phyloP scores from a whole-genome alignment of 2,113 vertebrate species.

The Gobiocypris rarus region DNA sequence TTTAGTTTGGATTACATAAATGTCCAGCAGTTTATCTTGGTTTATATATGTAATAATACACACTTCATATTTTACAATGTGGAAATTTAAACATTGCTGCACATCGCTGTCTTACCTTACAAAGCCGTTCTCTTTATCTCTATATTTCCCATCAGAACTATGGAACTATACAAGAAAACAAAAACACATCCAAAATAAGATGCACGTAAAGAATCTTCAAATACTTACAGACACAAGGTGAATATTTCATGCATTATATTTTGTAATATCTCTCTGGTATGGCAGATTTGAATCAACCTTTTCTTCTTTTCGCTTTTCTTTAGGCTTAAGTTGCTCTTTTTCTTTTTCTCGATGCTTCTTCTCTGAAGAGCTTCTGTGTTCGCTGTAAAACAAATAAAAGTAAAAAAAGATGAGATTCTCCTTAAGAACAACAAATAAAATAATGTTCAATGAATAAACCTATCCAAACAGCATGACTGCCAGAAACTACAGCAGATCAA shows the following conservation, averaged over 20 bases:
- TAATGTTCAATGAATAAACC: neutral
- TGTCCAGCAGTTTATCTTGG: neutral
- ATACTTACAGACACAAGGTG: neutral
- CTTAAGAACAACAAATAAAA: neutral
- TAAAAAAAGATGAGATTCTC: neutral
- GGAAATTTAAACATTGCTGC: neutral
- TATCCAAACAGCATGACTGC: neutral
- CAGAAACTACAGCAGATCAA: neutral
- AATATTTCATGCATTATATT: neutral
- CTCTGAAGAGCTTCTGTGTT: conserved; percentile 93
- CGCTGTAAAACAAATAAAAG: conserved; percentile 69
- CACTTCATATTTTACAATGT: neutral
- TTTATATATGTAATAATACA: neutral
- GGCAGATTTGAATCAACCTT: neutral
- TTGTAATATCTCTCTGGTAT: neutral
- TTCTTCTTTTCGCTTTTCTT: conserved; percentile 91
- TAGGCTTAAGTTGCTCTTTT: conserved; percentile 82
- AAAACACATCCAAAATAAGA: neutral
- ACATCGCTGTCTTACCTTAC: conserved; percentile 79
- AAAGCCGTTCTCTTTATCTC: conserved; percentile 94
- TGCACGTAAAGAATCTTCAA: too few relatives aligned
- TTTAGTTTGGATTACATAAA: neutral
- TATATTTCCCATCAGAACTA: conserved; percentile 83
- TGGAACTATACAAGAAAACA: conserved; percentile 70
- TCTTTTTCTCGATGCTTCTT: conserved; percentile 95